Evolutionary conservation across 64 coral and sea anemone species (phyloP).

Genomic region (Pocillopora damicornis): DNA sequence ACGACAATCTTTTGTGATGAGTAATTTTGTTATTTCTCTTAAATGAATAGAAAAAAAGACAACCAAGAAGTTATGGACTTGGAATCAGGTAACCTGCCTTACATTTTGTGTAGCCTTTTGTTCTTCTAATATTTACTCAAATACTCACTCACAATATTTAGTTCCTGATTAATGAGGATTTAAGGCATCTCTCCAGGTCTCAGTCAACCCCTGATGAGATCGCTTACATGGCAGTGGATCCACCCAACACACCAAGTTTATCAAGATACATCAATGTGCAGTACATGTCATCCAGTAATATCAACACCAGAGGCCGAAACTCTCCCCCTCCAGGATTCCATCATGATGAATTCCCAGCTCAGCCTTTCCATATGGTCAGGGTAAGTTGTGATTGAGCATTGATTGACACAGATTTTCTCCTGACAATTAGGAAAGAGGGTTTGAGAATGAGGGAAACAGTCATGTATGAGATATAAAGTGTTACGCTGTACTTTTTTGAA

Average conservation of each 20-base stretch:
- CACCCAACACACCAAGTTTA: slow-evolving; percentile 86
- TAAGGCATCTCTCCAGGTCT: slow-evolving; percentile 52
- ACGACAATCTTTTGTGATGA: background rate
- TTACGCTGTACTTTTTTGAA: background rate
- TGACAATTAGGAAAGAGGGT: background rate
- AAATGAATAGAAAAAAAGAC: slow-evolving; percentile 3
- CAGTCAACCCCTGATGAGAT: slow-evolving; percentile 94
- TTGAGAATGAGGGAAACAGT: background rate
- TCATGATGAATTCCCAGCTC: slow-evolving; percentile 74
- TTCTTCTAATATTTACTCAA: background rate
- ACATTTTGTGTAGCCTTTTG: background rate
- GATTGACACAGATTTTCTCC: background rate
- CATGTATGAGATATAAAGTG: background rate
- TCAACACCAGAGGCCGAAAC: slow-evolving; percentile 71
- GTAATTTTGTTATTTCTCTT: background rate
- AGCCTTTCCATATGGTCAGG: slow-evolving; percentile 76
- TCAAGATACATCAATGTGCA: slow-evolving; percentile 78
- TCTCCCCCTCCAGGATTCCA: slow-evolving; percentile 96
- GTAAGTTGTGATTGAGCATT: background rate
- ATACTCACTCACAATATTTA: background rate
- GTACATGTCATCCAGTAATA: slow-evolving; percentile 84
- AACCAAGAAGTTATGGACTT: slow-evolving; percentile 28
- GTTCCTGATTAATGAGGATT: slow-evolving; percentile 5
- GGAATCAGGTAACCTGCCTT: background rate
- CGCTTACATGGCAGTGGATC: slow-evolving; percentile 82